Evolutionary conservation across 2,113 vertebrate genomes (phyloP).

Genomic region (Tetraodon nigroviridis): DNA sequence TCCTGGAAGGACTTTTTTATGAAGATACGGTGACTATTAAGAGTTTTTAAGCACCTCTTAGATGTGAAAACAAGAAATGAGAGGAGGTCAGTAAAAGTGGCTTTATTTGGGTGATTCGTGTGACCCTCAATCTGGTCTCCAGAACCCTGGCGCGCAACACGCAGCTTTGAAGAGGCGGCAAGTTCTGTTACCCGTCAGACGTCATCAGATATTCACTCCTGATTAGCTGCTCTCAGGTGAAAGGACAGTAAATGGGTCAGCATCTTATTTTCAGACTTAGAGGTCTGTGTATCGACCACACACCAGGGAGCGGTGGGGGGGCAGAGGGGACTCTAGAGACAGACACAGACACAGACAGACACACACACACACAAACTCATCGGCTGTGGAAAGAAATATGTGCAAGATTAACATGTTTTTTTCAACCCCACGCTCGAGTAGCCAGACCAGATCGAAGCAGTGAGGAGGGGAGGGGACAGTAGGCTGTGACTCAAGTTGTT

Average conservation of each 20-base stretch:
- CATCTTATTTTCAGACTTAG: conserved; percentile 22
- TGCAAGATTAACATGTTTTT: conserved; percentile 47
- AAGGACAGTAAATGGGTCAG: conserved; percentile 34
- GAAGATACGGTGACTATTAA: no score
- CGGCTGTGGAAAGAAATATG: conserved; percentile 19
- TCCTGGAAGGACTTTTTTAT: no score
- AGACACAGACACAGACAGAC: conserved; percentile 11
- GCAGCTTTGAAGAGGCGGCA: no score
- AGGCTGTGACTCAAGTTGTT: conserved; percentile 40
- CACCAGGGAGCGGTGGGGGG: conserved; percentile 1
- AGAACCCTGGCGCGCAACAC: no score
- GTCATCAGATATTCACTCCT: no score
- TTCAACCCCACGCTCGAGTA: conserved; percentile 13
- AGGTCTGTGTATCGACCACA: conserved; percentile 26
- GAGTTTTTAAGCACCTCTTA: no score
- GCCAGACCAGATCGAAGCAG: conserved; percentile 14
- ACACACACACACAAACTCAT: background rate
- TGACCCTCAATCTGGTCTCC: no score
- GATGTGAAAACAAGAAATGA: no score
- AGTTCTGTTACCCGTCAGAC: no score
- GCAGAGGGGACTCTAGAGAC: conserved; percentile 14
- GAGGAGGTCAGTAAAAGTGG: no score
- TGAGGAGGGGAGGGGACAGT: background rate
- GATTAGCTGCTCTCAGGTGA: conserved; percentile 5
- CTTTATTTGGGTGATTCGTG: no score